Evolutionary conservation across 2,797 vertebrate species (phyloP).

Genomic region (Esox lucius): DNA sequence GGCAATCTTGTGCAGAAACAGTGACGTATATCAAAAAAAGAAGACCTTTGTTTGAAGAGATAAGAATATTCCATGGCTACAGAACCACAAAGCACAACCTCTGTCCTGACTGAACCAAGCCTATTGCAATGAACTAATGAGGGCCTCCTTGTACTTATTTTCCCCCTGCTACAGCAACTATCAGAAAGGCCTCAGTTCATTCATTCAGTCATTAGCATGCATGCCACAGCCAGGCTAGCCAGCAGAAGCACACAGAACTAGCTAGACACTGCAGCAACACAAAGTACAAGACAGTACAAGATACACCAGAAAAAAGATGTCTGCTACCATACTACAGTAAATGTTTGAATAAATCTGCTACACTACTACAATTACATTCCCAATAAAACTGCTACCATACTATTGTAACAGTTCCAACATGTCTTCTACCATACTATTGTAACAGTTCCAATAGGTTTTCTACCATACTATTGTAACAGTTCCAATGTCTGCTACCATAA

Average conservation of each 20-base stretch:
- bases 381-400: too few relatives aligned
- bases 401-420: background rate
- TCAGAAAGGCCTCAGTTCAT: constrained; percentile 70
- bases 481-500: too few relatives aligned
- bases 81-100: background rate
- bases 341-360: too few relatives aligned
- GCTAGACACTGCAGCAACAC: background rate
- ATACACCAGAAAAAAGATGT: background rate
- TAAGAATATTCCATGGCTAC: too few relatives aligned
- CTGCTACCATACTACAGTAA: background rate
- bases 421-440: too few relatives aligned
- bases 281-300: background rate
- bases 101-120: background rate
- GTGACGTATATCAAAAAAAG: background rate
- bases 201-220: constrained; percentile 68
- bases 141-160: constrained; percentile 59
- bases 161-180: constrained; percentile 34
- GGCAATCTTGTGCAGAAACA: background rate
- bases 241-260: constrained; percentile 36
- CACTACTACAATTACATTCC: too few relatives aligned
- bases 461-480: too few relatives aligned
- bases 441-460: too few relatives aligned
- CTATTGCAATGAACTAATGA: background rate
- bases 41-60: background rate
- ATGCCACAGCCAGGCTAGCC: constrained; percentile 59